Evolutionary conservation across 2,113 vertebrate genomes (phyloP).

Genomic region (Sinosuthora webbiana): DNA sequence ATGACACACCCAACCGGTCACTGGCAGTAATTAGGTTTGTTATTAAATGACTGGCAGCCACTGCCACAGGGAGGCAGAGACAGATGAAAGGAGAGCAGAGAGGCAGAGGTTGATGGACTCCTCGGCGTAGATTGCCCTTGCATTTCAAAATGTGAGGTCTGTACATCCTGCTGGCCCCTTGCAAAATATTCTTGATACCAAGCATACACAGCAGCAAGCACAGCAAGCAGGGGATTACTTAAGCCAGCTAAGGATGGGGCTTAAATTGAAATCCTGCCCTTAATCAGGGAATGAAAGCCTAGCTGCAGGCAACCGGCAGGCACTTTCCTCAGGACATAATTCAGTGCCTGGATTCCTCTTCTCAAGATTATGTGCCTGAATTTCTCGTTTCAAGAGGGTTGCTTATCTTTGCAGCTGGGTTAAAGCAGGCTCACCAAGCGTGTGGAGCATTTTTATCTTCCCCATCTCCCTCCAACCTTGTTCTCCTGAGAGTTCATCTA

Average conservation of each 20-base stretch:
- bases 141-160: neutral
- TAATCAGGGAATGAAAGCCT: neutral
- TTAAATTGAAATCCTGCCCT: neutral
- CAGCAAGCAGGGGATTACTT: neutral
- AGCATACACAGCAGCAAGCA: neutral
- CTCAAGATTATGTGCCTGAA: neutral
- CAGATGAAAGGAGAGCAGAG: neutral
- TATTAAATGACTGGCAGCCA: neutral
- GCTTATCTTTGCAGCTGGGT: neutral
- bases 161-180: neutral
- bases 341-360: neutral
- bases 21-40: neutral
- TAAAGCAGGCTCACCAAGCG: neutral
- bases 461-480: neutral
- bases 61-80: neutral
- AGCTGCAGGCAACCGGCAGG: accelerated
- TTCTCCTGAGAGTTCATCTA: neutral
- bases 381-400: neutral
- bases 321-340: neutral
- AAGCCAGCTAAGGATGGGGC: neutral
- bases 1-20: neutral
- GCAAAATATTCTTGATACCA: neutral
- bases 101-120: neutral
- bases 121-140: accelerated
- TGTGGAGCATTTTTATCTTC: neutral